Base-by-base conservation (phyloP, 1,140 invertebrate genomes). In the Micrasema minimum region DNA sequence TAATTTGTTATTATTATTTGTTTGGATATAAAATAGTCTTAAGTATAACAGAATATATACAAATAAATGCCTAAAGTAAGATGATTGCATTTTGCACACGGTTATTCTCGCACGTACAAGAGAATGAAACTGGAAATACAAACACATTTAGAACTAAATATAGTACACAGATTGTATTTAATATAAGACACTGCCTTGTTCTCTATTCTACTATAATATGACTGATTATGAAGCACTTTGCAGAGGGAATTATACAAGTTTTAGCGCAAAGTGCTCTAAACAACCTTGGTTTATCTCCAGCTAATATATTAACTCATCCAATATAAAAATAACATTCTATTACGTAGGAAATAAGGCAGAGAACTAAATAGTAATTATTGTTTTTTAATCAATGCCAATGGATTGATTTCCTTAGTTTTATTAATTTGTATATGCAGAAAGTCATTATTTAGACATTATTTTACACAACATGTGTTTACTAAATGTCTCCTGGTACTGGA, bases 221-320 rank as follows among this genome's bases (percentile, higher is more conserved):
- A 75, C 72, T 75, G 72, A 75, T 75, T 75, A 75, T 71, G 72
- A 75, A 62, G 61, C 61, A 71, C 72, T 75, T 75, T 75, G 72
- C 72, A 71, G 65, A 35, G 50, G 46, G 35, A 71, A 75, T 75
- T 71, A 12, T 71, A 75, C 69, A 71, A 50, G 45, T 57, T 50
- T 71, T 22, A 31, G 57, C 76, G 82, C 81, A 82, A 83, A 83
- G 81, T 77, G 75, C 80, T 82, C 81, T 80, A 80, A 80, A 80
- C 78, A 83, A 74, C 72, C 83, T 85, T 85, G 83, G 83, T 83
- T 81, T 85, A 37, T 80, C 82, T 85, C 84, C 84, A 85, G 84
- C 83, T 82, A 80, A 57, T 76, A 78, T 80, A 76, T 77, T 70
- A 53, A 67, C 66, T 48, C 65, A 37, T 48, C 37, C 37, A 65